Base-by-base conservation (phyloP, 2,113 vertebrate genomes). In the Picathartes gymnocephalus region DNA sequence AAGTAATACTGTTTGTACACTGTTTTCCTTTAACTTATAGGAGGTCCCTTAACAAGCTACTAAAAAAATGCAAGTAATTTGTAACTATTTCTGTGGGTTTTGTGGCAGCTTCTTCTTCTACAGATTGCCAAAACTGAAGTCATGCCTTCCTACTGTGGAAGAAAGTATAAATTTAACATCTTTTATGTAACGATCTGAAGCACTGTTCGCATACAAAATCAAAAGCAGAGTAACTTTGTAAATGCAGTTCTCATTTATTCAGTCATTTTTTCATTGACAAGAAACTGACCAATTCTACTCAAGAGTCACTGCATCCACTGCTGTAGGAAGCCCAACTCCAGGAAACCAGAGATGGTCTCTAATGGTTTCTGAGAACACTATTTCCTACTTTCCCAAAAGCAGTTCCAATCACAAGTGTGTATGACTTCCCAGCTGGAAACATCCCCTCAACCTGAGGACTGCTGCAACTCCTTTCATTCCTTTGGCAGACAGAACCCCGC, bases 131-230 rank as follows among this genome's bases (percentile, higher is more conserved):
- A 64, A 77, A 85, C 31, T 35, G n/a, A 91, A 77, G 40, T n/a
- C 0, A 0, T 10, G 42, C 3, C 39, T 15, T 15, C 21, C 60
- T 51, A 20, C 14, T 78, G 37, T 1, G 10, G 4, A 85, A 76
- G 10, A 50, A 58, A 79, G 14, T 24, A 77, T 18, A 64, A n/a
- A 47, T 39, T 24, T 37, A 42, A 27, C 0, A 3, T 35, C 33
- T 24, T 65, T 62, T 54, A 42, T 21, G 11, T 28, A 89, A 77
- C 1, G 5, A 76, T 20, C 18, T 47, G 12, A 85, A 86, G 11
- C 14, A 54, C 6, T 20, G 15, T 7, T 61, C 45, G 17, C 18
- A 54, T 33, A 51, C 7, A 28, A 80, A 87, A 57, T 78, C 12
- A 44, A 30, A 57, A 73, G 51, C n/a, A 40, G 30, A 35, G 20